These are phyloP conservation scores for Drosophila yakuba DNA, from an alignment of 1,140 invertebrate species.

Conservation along the genomic window DNA sequence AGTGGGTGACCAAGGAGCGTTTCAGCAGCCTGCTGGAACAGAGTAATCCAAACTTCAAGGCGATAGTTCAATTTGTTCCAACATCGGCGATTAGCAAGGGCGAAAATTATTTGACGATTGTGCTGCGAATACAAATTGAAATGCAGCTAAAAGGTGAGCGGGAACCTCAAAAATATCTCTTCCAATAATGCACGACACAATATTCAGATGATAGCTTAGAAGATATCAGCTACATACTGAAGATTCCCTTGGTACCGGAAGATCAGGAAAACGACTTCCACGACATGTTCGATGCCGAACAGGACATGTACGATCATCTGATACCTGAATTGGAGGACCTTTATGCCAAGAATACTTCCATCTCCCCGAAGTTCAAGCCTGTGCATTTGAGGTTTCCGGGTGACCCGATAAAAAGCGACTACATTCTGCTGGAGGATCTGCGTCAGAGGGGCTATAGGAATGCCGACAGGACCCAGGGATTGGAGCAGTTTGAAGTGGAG, in stretches of 20 bases:
- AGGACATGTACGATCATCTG: constrained; percentile 64
- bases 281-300: constrained; percentile 50
- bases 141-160: constrained; percentile 59
- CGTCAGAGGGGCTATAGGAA: constrained; percentile 62
- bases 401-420: constrained; percentile 51
- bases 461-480: constrained; percentile 85
- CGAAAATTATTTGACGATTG: constrained; percentile 73
- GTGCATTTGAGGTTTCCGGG: constrained; percentile 47
- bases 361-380: constrained; percentile 56
- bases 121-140: constrained; percentile 60
- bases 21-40: constrained; percentile 81
- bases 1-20: constrained; percentile 85
- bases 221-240: constrained; percentile 61
- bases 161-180: neutral
- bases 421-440: constrained; percentile 66
- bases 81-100: constrained; percentile 59
- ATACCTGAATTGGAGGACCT: constrained; percentile 61
- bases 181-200: constrained; percentile 1
- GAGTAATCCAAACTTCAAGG: constrained; percentile 65
- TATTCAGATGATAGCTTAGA: constrained; percentile 46
- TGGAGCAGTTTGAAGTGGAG: constrained; percentile 85
- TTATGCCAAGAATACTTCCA: constrained; percentile 54
- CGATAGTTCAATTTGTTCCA: constrained; percentile 43
- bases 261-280: constrained; percentile 58
- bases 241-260: constrained; percentile 62